Conservation (phyloP, 2,113 vertebrate species). For the Nibea albiflora region DNA sequence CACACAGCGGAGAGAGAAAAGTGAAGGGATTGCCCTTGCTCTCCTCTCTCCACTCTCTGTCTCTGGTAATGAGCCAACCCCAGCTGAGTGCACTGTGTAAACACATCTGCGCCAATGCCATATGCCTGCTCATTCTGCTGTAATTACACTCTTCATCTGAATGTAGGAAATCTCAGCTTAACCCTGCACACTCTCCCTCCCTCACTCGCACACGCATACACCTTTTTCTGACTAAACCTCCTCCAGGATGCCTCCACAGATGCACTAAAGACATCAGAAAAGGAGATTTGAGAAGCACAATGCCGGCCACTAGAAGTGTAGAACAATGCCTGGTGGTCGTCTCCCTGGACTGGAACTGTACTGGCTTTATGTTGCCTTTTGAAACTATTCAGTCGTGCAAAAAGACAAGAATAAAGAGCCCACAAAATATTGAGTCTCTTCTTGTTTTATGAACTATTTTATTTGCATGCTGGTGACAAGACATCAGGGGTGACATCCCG, state of each 20-base stretch:
- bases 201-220: slow-evolving; percentile 17
- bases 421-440: slow-evolving; percentile 9
- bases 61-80: slow-evolving; percentile 59
- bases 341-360: slow-evolving; percentile 26
- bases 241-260: slow-evolving; percentile 3
- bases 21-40: slow-evolving; percentile 20
- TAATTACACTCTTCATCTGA: slow-evolving; percentile 70
- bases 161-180: slow-evolving; percentile 43
- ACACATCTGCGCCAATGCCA: slow-evolving; percentile 66
- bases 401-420: slow-evolving; percentile 54
- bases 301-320: not conserved
- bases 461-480: not conserved
- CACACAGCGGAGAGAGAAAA: slow-evolving; percentile 14
- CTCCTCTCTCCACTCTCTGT: slow-evolving; percentile 19
- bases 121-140: slow-evolving; percentile 49
- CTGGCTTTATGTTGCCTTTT: slow-evolving; percentile 30
- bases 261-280: slow-evolving; percentile 20
- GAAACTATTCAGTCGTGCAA: slow-evolving; percentile 6
- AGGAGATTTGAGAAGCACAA: not conserved
- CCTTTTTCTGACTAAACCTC: slow-evolving; percentile 2
- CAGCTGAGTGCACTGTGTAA: slow-evolving; percentile 57
- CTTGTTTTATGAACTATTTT: not conserved
- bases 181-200: slow-evolving; percentile 7
- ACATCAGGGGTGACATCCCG: not conserved
- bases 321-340: slow-evolving; percentile 25